A percentile compares a stretch with the other conserved stretches of the same genome.
These are phyloP conservation scores for Mormoops blainvillei DNA, from an alignment of 2,113 vertebrate genomes.

Conservation along the genomic window DNA sequence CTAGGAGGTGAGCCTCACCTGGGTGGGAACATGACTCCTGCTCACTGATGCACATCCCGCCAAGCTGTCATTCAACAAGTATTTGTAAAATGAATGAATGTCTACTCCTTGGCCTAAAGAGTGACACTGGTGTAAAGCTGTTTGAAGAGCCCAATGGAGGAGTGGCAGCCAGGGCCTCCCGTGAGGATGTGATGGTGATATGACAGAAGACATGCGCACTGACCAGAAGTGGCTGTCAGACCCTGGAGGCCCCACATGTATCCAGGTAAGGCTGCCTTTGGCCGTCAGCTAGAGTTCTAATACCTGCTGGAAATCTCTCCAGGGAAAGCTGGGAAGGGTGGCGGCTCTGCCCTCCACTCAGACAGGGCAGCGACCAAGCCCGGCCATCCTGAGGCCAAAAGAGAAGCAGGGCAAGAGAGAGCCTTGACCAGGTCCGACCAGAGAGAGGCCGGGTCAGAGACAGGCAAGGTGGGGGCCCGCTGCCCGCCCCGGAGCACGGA, in stretches of 20 bases:
- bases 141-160: background rate
- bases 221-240: background rate
- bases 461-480: background rate
- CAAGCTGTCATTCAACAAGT: background rate
- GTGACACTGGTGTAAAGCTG: background rate
- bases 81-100: background rate
- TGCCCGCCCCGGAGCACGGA: background rate
- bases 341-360: background rate
- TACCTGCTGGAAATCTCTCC: background rate
- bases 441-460: background rate
- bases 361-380: background rate
- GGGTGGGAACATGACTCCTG: background rate
- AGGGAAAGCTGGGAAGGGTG: background rate
- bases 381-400: background rate
- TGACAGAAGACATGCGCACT: too few species aligned
- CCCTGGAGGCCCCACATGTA: accelerated
- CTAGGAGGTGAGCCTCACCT: background rate
- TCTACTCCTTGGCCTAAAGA: background rate
- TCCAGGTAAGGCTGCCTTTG: background rate
- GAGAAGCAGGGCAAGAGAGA: background rate
- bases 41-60: background rate
- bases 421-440: background rate
- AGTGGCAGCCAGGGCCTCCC: background rate
- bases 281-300: background rate
- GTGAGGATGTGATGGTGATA: background rate